These are phyloP conservation scores for Branchellion lobata DNA, from an alignment of 2,888 invertebrate species.

Conservation along the genomic window DNA sequence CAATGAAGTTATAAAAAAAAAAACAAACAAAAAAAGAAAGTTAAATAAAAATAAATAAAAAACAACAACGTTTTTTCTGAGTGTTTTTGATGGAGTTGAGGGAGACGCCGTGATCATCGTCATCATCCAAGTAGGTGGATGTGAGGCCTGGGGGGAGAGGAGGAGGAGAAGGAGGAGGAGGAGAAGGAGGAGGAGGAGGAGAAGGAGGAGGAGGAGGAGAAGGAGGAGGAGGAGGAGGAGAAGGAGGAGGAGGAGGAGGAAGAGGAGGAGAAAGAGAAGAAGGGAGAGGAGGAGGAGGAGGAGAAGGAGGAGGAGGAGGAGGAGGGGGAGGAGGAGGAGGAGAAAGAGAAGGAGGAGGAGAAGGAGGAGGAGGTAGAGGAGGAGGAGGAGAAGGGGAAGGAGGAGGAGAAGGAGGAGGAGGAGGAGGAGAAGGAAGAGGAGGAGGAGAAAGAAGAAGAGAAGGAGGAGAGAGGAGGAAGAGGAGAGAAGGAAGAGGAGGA, in stretches of 20 bases:
- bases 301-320: not conserved
- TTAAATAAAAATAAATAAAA: not conserved
- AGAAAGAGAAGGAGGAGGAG: constrained; percentile 35
- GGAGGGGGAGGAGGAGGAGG: constrained; percentile 8
- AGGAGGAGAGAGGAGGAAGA: not conserved
- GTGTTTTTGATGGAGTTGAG: constrained; percentile 22
- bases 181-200: constrained; percentile 62
- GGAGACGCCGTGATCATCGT: constrained; percentile 22
- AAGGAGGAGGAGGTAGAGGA: constrained; percentile 41
- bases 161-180: constrained; percentile 66
- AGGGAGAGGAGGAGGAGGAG: constrained; percentile 6
- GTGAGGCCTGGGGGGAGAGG: constrained; percentile 16
- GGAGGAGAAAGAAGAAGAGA: not conserved
- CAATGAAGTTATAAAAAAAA: too few relatives aligned
- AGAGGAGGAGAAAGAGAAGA: not conserved
- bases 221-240: not conserved
- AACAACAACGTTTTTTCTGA: constrained; percentile 32
- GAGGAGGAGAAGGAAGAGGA: constrained; percentile 46
- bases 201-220: constrained; percentile 32
- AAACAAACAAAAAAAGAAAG: too few relatives aligned
- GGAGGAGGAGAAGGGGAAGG: constrained; percentile 40
- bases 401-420: constrained; percentile 39
- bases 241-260: constrained; percentile 51
- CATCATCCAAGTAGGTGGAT: constrained; percentile 31
- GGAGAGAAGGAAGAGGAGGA: not conserved